Percentiles rank a stretch among this genome's conserved stretches.
phyloP scores from a whole-genome alignment of 2,888 invertebrate species.

The Andrena fulva region DNA sequence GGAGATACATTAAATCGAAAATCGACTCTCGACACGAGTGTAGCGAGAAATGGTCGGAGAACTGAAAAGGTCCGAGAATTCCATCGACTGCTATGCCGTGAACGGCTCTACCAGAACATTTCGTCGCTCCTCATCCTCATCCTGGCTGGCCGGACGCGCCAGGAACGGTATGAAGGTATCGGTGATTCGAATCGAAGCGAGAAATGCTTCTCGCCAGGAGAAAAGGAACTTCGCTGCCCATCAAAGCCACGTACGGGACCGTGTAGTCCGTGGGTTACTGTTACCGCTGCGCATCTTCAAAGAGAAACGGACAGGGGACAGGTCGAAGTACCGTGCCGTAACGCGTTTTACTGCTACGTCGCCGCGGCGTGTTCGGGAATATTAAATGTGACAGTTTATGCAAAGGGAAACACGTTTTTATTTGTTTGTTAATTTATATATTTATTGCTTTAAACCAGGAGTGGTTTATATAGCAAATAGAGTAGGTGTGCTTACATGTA shows the following conservation, averaged over 20 bases:
- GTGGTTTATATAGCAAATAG: too few relatives aligned
- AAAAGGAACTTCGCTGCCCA: conserved; percentile 46
- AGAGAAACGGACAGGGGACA: background rate
- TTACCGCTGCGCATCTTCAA: conserved; percentile 40
- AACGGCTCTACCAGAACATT: conserved; percentile 42
- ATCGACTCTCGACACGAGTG: conserved; percentile 25
- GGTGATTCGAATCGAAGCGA: conserved; percentile 29
- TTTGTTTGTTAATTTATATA: too few relatives aligned
- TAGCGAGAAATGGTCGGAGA: conserved; percentile 13
- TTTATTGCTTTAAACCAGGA: too few relatives aligned
- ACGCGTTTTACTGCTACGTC: too few relatives aligned
- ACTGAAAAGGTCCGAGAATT: conserved; percentile 41
- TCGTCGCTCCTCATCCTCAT: conserved; percentile 35
- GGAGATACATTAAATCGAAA: conserved; percentile 28
- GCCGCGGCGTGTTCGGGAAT: too few relatives aligned
- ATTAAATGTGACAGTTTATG: too few relatives aligned
- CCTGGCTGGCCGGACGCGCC: conserved; percentile 3
- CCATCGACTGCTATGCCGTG: conserved; percentile 51
- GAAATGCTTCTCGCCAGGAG: conserved; percentile 15
- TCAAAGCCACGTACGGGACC: conserved; percentile 65
- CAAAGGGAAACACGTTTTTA: too few relatives aligned
- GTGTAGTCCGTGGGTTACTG: conserved; percentile 60
- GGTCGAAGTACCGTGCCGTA: background rate
- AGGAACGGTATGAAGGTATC: conserved; percentile 28
- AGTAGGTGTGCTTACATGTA: too few relatives aligned